Percentiles rank a stretch among this genome's conserved stretches.
phyloP scores from a whole-genome alignment of 1,140 invertebrate species.

The Drosophila ercepeae region DNA sequence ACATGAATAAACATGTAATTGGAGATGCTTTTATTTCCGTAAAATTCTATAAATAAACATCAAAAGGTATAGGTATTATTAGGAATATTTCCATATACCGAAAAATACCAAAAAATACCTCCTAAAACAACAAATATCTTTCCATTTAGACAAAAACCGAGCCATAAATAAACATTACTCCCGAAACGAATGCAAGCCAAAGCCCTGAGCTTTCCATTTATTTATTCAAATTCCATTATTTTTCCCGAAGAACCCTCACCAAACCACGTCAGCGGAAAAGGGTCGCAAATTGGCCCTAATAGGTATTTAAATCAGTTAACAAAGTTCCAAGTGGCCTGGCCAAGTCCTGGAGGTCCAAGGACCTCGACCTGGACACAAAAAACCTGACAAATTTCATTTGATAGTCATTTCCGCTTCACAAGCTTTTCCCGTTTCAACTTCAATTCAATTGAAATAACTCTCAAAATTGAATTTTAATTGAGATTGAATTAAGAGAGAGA shows the following conservation, averaged over 20 bases:
- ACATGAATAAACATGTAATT: too few relatives aligned
- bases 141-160: too few relatives aligned
- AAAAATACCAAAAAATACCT: too few relatives aligned
- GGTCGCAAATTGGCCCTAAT: background rate
- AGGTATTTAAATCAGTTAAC: background rate
- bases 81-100: too few relatives aligned
- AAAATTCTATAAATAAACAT: too few relatives aligned
- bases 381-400: background rate
- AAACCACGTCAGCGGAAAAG: background rate
- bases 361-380: background rate
- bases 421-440: background rate
- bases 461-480: slow-evolving; percentile 3
- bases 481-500: background rate
- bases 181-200: too few relatives aligned
- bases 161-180: background rate
- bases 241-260: too few relatives aligned
- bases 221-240: background rate
- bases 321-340: background rate
- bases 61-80: too few relatives aligned
- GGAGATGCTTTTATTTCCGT: too few relatives aligned
- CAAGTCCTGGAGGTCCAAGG: too few relatives aligned
- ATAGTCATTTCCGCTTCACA: background rate
- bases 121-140: too few relatives aligned
- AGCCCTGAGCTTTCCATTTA: background rate
- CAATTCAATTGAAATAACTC: background rate